Percentiles rank a stretch among this genome's conserved stretches.
Evolutionary conservation across 1,140 invertebrate genomes (phyloP).

Genomic region (Zaprionus ghesquierei): DNA sequence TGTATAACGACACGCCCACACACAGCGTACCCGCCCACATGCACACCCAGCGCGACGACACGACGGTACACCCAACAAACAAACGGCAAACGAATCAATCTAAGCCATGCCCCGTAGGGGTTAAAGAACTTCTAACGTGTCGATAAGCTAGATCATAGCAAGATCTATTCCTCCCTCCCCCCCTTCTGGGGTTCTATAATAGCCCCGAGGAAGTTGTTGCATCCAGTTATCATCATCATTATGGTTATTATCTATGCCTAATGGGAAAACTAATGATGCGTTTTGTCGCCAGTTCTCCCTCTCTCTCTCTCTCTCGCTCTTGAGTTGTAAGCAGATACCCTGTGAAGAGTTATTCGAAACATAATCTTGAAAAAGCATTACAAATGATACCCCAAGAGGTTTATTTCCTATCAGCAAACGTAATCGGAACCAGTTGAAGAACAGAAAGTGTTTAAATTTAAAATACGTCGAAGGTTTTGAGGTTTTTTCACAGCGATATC

Average conservation of each 20-base stretch:
- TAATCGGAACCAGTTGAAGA: too few species aligned
- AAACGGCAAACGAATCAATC: conserved; percentile 14
- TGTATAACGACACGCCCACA: conserved; percentile 20
- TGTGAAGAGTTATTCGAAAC: not conserved
- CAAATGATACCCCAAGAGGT: too few species aligned
- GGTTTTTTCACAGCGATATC: too few species aligned
- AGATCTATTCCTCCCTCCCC: not conserved
- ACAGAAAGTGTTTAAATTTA: too few species aligned
- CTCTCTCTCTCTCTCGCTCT: not conserved
- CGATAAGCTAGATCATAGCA: conserved; percentile 8
- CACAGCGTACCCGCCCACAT: conserved; percentile 14
- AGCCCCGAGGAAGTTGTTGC: conserved; percentile 13
- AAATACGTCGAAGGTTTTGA: too few species aligned
- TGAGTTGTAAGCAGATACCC: not conserved
- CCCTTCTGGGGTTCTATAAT: conserved; percentile 5
- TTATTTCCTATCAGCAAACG: too few species aligned
- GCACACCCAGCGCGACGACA: conserved; percentile 19
- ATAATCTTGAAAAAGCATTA: too few species aligned
- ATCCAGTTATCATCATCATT: not conserved
- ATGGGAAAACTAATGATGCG: not conserved
- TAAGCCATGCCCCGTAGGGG: too few species aligned
- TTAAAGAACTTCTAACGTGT: not conserved
- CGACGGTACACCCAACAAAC: conserved; percentile 36
- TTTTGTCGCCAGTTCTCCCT: not conserved
- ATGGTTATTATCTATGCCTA: conserved; percentile 16